These are phyloP conservation scores for Caenorhabditis drosophilae DNA, from an alignment of 2,888 invertebrate species.

Conservation along the genomic window DNA sequence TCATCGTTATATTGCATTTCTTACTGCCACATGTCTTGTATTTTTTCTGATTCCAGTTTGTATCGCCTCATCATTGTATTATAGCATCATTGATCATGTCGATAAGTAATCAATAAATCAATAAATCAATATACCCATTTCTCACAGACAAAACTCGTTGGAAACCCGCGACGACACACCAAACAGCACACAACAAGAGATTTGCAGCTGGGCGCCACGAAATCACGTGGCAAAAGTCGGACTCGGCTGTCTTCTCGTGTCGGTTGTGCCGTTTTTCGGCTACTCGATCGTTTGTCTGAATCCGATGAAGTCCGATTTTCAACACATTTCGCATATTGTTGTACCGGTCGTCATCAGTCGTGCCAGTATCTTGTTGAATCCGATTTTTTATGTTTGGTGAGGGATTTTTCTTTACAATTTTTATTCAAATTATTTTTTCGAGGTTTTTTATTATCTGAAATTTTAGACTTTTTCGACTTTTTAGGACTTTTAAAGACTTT, in stretches of 20 bases:
- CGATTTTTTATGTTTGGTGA: constrained; percentile 53
- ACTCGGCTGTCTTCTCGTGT: constrained; percentile 48
- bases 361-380: constrained; percentile 48
- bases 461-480: not conserved
- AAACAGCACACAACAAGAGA: constrained; percentile 14
- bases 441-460: not conserved
- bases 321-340: constrained; percentile 31
- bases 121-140: too few species aligned
- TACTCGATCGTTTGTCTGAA: constrained; percentile 55
- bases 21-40: constrained; percentile 56
- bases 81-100: constrained; percentile 52
- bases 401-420: constrained; percentile 2
- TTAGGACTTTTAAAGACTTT: too few species aligned
- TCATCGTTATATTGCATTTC: constrained; percentile 53
- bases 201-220: constrained; percentile 50
- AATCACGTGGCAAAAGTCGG: constrained; percentile 54
- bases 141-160: constrained; percentile 25
- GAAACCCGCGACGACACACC: constrained; percentile 40
- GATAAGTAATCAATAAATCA: constrained; percentile 41
- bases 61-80: constrained; percentile 53
- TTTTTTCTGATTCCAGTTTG: constrained; percentile 59
- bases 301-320: constrained; percentile 51
- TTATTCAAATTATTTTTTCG: not conserved
- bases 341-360: constrained; percentile 45
- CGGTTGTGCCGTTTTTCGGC: constrained; percentile 53